These are phyloP conservation scores for Gambusia affinis DNA, from an alignment of 2,113 vertebrate genomes.

Conservation along the genomic window DNA sequence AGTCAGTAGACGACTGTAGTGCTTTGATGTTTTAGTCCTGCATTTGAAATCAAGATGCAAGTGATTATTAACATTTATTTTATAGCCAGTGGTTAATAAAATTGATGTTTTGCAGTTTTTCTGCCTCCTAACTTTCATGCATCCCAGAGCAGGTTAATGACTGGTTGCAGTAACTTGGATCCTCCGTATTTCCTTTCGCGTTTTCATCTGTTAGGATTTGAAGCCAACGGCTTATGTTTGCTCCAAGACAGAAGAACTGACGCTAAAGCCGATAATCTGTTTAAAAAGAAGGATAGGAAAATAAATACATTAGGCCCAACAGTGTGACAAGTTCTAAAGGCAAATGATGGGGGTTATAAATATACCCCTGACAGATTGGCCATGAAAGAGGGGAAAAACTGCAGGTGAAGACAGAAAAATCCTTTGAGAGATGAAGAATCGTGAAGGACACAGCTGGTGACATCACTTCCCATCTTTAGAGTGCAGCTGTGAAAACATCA, in stretches of 20 bases:
- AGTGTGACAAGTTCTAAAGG: not conserved
- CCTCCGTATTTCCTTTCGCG: constrained; percentile 10
- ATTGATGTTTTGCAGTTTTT: not conserved
- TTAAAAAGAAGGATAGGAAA: constrained; percentile 1
- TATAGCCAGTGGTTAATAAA: not conserved
- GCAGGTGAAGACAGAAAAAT: constrained; percentile 17
- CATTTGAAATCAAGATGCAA: not conserved
- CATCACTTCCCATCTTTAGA: constrained; percentile 3
- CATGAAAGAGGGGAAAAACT: not conserved
- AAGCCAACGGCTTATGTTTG: not conserved
- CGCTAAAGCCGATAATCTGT: not conserved
- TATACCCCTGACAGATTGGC: constrained; percentile 9
- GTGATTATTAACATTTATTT: not conserved
- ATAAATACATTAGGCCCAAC: not conserved
- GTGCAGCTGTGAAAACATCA: constrained; percentile 29
- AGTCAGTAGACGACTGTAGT: not conserved
- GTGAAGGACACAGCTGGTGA: constrained; percentile 9
- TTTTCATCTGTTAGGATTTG: constrained; percentile 9
- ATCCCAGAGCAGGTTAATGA: not conserved
- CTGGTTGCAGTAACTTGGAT: not conserved
- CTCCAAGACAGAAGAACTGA: constrained; percentile 2
- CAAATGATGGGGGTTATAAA: constrained; percentile 2
- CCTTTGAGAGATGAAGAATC: constrained; percentile 9
- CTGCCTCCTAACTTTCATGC: not conserved
- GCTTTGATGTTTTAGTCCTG: not conserved